A percentile compares a stretch with the other conserved stretches of the same genome.
phyloP scores from a whole-genome alignment of 2,888 invertebrate genomes.

The Catocala fraxini region DNA sequence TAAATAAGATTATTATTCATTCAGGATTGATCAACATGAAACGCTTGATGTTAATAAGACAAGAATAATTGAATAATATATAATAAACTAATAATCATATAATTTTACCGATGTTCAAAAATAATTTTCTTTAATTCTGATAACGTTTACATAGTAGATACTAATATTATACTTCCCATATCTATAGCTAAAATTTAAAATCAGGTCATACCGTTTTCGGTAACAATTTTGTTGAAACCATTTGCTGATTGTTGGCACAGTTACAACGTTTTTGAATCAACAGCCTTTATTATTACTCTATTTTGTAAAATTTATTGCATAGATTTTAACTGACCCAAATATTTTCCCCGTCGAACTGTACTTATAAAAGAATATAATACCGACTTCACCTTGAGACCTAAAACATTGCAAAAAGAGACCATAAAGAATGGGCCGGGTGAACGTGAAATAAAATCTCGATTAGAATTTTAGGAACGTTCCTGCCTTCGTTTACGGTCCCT shows the following conservation, averaged over 20 bases:
- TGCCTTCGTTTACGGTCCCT: conserved; percentile 75
- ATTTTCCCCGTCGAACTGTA: conserved; percentile 51
- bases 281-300: conserved; percentile 50
- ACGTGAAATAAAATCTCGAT: conserved; percentile 80
- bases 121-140: no score
- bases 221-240: conserved; percentile 54
- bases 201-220: conserved; percentile 37
- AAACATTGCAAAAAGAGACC: conserved; percentile 75
- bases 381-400: conserved; percentile 74
- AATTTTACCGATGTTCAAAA: no score
- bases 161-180: no score
- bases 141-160: no score
- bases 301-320: conserved; percentile 56
- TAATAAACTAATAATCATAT: no score
- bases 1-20: no score
- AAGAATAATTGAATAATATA: no score
- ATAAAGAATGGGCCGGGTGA: conserved; percentile 73
- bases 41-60: no score
- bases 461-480: conserved; percentile 79
- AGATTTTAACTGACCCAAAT: conserved; percentile 53
- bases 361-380: conserved; percentile 64
- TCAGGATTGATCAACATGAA: no score
- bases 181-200: conserved; percentile 21
- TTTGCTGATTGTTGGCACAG: conserved; percentile 61
- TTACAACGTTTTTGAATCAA: conserved; percentile 57